A percentile compares a stretch with the other conserved stretches of the same genome.
phyloP scores from a whole-genome alignment of 2,888 invertebrate species.

The Sepiola atlantica region DNA sequence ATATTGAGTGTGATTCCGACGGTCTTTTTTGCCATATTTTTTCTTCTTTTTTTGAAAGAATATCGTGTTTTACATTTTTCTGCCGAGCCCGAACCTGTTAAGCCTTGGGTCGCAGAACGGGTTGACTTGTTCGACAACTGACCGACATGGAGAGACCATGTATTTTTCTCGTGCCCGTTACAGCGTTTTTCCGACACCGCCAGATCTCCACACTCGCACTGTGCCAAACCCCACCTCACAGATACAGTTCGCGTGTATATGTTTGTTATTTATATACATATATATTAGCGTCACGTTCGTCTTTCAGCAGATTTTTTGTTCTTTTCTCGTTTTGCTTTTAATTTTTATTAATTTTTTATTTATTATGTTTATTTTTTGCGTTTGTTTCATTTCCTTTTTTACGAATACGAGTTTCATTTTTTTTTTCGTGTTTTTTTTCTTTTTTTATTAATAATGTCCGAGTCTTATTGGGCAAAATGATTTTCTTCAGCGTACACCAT shows the following conservation, averaged over 20 bases:
- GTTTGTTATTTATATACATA: too few species aligned
- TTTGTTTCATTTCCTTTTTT: too few species aligned
- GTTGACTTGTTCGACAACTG: neutral
- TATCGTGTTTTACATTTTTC: neutral
- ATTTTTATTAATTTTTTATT: too few species aligned
- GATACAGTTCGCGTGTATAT: neutral
- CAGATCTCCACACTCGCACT: neutral
- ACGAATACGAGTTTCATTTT: too few species aligned
- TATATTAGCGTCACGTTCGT: too few species aligned
- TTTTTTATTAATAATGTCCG: too few species aligned
- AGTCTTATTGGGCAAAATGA: too few species aligned
- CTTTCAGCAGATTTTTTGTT: too few species aligned
- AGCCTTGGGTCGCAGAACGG: neutral
- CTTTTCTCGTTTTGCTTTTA: too few species aligned
- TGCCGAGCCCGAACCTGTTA: neutral
- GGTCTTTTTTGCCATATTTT: neutral
- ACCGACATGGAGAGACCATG: neutral
- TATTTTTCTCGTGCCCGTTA: neutral
- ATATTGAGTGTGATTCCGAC: neutral
- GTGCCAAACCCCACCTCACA: neutral
- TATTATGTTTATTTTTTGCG: too few species aligned
- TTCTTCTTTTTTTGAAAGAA: neutral
- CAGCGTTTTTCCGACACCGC: neutral
- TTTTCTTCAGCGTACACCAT: too few species aligned
- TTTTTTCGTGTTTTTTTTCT: too few species aligned